Percentiles rank a stretch among this genome's conserved stretches.
Evolutionary conservation across 1,140 invertebrate species (phyloP).

Genomic region (Drosophila micromelanica): DNA sequence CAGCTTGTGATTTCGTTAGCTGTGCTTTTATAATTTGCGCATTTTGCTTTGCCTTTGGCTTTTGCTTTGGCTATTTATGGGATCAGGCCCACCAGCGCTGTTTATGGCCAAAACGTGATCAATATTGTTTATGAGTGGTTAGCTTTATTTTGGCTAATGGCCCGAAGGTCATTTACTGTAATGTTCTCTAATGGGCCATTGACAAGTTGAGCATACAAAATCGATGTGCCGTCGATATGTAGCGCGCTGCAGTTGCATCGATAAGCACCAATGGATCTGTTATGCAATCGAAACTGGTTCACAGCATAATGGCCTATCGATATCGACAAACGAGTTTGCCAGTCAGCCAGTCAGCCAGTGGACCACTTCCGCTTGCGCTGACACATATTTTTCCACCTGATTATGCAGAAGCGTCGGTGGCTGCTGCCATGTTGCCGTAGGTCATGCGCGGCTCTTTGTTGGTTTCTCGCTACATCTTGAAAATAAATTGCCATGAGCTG

Average conservation of each 20-base stretch:
- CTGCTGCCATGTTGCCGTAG: conserved; percentile 61
- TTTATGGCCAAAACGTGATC: conserved; percentile 77
- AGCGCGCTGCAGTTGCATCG: conserved; percentile 1
- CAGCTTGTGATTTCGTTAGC: conserved; percentile 31
- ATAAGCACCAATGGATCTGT: conserved; percentile 20
- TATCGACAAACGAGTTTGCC: conserved; percentile 40
- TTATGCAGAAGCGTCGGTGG: not conserved
- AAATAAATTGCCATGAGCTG: conserved; percentile 56
- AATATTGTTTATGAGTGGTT: conserved; percentile 55
- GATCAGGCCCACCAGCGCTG: conserved; percentile 19
- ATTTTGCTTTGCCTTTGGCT: conserved; percentile 35
- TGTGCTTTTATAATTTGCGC: conserved; percentile 42
- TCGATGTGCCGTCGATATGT: not conserved
- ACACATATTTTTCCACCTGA: conserved; percentile 36
- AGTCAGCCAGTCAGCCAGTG: conserved; percentile 30
- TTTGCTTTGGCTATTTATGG: conserved; percentile 33
- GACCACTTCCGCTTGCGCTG: conserved; percentile 43
- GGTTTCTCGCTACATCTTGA: conserved; percentile 40
- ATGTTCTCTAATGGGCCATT: conserved; percentile 46
- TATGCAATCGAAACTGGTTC: conserved; percentile 51
- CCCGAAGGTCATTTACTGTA: conserved; percentile 57
- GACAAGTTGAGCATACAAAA: conserved; percentile 3
- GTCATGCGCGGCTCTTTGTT: conserved; percentile 56
- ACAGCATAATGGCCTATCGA: conserved; percentile 17
- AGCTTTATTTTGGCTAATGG: conserved; percentile 38